A percentile compares a stretch with the other conserved stretches of the same genome.
These are phyloP conservation scores for Erithacus rubecula DNA, from an alignment of 2,797 vertebrate genomes.

Conservation along the genomic window DNA sequence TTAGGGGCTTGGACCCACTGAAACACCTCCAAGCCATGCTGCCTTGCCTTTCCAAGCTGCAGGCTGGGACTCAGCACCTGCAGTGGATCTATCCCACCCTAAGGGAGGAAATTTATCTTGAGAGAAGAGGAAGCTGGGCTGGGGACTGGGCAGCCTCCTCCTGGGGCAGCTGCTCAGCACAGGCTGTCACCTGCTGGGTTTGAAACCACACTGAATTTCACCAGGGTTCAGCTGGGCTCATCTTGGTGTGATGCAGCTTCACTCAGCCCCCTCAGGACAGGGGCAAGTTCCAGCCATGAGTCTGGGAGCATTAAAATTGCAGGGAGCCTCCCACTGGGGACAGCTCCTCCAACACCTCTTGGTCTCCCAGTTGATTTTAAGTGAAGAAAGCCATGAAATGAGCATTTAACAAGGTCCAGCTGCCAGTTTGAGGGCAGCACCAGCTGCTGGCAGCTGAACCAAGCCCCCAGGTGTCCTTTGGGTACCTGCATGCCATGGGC, in stretches of 20 bases:
- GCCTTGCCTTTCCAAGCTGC: neutral
- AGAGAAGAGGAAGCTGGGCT: neutral
- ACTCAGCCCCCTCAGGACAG: neutral
- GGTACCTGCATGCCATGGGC: neutral
- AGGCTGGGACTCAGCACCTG: neutral
- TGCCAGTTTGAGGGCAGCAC: neutral
- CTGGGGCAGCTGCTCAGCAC: neutral
- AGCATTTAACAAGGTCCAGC: accelerated
- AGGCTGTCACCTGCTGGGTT: neutral
- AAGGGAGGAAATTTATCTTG: neutral
- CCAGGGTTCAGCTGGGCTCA: neutral
- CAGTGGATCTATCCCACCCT: neutral
- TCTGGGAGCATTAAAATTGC: neutral
- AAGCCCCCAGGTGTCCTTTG: neutral
- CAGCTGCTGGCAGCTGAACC: neutral
- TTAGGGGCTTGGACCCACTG: neutral
- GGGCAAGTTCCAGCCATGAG: neutral
- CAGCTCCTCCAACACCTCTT: accelerated
- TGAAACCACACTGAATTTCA: neutral
- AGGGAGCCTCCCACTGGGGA: neutral
- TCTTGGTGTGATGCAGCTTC: neutral
- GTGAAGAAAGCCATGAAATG: neutral
- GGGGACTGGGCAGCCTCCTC: neutral
- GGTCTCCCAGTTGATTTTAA: neutral
- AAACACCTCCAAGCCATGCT: neutral